Conservation (phyloP, 2,888 invertebrate genomes). For the Cinara cedri region DNA sequence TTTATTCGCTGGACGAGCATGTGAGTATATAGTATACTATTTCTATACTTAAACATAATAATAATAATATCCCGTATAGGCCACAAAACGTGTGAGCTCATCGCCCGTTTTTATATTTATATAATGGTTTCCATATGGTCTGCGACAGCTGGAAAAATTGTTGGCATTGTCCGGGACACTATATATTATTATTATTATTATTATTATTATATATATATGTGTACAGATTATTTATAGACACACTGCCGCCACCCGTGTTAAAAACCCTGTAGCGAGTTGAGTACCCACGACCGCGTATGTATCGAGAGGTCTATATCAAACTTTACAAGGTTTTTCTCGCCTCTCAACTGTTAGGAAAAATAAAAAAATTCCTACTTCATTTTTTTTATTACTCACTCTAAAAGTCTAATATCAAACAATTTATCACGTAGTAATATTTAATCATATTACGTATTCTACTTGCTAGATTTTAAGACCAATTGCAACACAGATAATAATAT, state of each 20-base stretch:
- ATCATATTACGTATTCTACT: too few species aligned
- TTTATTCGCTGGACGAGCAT: conserved; percentile 96
- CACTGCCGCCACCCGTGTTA: background rate
- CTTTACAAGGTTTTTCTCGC: conserved; percentile 10
- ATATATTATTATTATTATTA: too few species aligned
- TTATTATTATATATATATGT: background rate
- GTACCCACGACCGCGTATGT: conserved; percentile 1
- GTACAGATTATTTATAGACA: conserved; percentile 37
- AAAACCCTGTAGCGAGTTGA: background rate
- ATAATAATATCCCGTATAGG: conserved; percentile 25
- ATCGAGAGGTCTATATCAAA: background rate
- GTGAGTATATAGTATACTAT: conserved; percentile 76
- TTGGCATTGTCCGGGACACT: conserved; percentile 43
- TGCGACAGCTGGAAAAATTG: conserved; percentile 55
- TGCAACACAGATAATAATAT: background rate
- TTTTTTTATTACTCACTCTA: background rate
- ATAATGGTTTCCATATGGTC: conserved; percentile 56
- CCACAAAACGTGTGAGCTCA: conserved; percentile 40
- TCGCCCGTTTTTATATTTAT: conserved; percentile 55
- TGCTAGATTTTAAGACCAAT: background rate
- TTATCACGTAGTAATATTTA: background rate
- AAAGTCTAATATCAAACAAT: conserved; percentile 1
- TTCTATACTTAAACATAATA: conserved; percentile 45
- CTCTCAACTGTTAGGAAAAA: background rate
- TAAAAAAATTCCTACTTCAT: background rate